Base-by-base conservation (phyloP, 2,797 vertebrate genomes). In the Catharus ustulatus region DNA sequence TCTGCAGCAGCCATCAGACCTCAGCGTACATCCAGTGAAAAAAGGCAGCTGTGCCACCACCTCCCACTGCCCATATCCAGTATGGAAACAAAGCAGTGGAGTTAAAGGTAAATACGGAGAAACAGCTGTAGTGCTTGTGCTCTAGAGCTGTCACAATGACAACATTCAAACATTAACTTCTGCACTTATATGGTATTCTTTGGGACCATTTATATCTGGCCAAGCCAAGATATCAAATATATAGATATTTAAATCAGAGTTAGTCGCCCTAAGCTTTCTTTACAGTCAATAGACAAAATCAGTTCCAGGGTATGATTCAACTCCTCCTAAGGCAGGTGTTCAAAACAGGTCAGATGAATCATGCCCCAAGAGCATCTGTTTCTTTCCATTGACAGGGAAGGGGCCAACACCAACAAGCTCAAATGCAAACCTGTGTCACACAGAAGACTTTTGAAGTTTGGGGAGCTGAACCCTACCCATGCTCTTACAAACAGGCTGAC, bases 331-430 rank as follows among this genome's bases (percentile, higher is more conserved):
- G 87, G 87, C 84, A 93, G 38, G 17, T 80, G 30, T 78, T 95
- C 54, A 92, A 95, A 96, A 91, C 29, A 92, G 87, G 95, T 83
- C 87, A 94, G 73, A 86, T 95, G 91, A 96, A 88, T 96, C 96
- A 95, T 75, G n/a, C 51, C 79, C 79, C 78, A 81, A 94, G 93
- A 93, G 51, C 76, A 73, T 88, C 73, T 76, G 36, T 84, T 95
- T 95, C 93, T 91, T 93, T 88, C 83, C 58, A 72, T 34, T 68
- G 87, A 92, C 74, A 87, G 51, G 1, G 1, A 76, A 90, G 27
- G 26, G n/a, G 36, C 38, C 76, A 93, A 85, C 58, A 91, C 7
- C 54, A 91, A 75, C 0, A 13, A 81, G 29, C 55, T 79, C 62
- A 69, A 69, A 86, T 5, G 14, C 18, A 87, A 90, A 75, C 29